Conservation (phyloP, 2,888 invertebrate species). For the Sinodicranocentrus sp. region DNA sequence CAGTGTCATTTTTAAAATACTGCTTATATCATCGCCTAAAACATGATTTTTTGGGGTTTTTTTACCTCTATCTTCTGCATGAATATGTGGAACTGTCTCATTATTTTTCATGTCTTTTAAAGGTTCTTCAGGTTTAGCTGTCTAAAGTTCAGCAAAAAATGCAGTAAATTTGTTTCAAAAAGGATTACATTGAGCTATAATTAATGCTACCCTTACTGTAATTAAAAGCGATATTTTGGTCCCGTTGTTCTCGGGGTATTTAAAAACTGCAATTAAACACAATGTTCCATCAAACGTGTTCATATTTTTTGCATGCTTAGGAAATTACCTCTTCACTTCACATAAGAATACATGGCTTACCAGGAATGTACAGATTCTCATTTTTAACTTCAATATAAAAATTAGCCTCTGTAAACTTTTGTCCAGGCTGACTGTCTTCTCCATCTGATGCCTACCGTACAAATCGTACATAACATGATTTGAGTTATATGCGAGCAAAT, state of each 20-base stretch:
- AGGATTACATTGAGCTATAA: too few species aligned
- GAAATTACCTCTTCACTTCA: not conserved
- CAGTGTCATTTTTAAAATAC: not conserved
- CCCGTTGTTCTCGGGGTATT: slow-evolving; percentile 26
- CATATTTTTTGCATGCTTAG: not conserved
- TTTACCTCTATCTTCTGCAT: slow-evolving; percentile 9
- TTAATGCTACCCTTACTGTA: too few species aligned
- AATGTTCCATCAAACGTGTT: not conserved
- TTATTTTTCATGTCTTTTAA: slow-evolving; percentile 7
- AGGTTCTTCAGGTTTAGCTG: too few species aligned
- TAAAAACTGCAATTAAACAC: slow-evolving; percentile 29
- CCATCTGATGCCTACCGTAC: slow-evolving; percentile 57
- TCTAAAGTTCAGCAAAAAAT: too few species aligned
- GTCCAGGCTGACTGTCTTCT: not conserved
- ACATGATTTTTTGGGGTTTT: not conserved
- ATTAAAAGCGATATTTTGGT: slow-evolving; percentile 1
- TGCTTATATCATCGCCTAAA: slow-evolving; percentile 1
- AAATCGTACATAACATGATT: not conserved
- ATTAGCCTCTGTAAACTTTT: not conserved
- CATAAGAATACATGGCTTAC: too few species aligned
- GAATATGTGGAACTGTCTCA: not conserved
- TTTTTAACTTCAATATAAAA: slow-evolving; percentile 45
- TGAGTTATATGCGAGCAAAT: not conserved
- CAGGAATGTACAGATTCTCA: slow-evolving; percentile 55
- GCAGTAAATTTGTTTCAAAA: too few species aligned